phyloP scores from a whole-genome alignment of 2,113 vertebrate genomes.

The Ranitomeya imitator region DNA sequence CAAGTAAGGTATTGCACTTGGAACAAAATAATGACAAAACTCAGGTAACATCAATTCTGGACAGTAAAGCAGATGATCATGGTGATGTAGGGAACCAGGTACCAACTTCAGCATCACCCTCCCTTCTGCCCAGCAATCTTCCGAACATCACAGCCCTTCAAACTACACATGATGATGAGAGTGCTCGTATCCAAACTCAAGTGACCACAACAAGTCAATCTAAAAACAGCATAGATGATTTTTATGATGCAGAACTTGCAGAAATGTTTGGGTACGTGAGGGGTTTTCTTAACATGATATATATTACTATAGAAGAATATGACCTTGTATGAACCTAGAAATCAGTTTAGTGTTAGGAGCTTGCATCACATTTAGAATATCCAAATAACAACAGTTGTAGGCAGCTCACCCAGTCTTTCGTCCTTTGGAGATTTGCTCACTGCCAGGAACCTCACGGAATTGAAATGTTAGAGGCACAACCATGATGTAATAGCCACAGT shows the following conservation, averaged over 20 bases:
- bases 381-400: too few species aligned
- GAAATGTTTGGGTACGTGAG: conserved; percentile 49
- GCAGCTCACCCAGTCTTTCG: too few species aligned
- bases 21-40: not conserved
- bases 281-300: not conserved
- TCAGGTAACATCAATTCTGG: not conserved
- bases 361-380: too few species aligned
- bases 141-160: not conserved
- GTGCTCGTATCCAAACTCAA: not conserved
- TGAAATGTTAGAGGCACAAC: too few species aligned
- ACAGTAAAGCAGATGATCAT: not conserved
- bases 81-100: not conserved
- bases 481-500: too few species aligned
- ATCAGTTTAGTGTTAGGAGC: too few species aligned
- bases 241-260: conserved; percentile 26
- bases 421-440: too few species aligned
- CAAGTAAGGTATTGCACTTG: not conserved
- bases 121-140: not conserved
- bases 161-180: not conserved
- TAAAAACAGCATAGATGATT: not conserved
- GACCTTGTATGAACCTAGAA: not conserved
- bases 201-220: not conserved
- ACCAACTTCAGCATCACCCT: not conserved
- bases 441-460: too few species aligned
- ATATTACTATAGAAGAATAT: not conserved